Conservation (phyloP, 2,113 vertebrate species). For the Zosterops lateralis region DNA sequence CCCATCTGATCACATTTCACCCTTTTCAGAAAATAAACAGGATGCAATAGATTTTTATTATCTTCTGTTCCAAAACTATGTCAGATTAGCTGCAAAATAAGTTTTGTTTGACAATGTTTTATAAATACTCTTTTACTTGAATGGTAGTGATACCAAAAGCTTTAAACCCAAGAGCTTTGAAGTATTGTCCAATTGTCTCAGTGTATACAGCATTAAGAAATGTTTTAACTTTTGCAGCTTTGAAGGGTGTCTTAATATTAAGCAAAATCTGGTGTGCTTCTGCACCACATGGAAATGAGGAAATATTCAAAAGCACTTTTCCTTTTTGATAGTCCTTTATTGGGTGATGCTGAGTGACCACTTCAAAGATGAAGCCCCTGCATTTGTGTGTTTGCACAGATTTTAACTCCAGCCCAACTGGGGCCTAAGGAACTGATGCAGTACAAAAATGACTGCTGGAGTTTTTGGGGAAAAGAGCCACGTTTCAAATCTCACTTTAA, state of each 20-base stretch:
- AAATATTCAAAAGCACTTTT: conserved; percentile 27
- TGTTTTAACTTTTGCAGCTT: conserved; percentile 46
- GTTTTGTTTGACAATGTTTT: conserved; percentile 24
- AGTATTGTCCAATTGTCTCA: conserved; percentile 40
- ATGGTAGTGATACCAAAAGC: not conserved
- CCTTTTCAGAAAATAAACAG: conserved; percentile 40
- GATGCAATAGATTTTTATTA: conserved; percentile 1
- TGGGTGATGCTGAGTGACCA: conserved; percentile 21
- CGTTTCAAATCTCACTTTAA: not conserved
- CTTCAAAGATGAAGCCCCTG: conserved; percentile 1
- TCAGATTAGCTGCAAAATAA: conserved; percentile 33
- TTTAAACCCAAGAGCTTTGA: conserved; percentile 25
- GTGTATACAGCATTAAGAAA: not conserved
- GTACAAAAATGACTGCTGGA: not conserved
- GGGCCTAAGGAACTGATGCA: not conserved
- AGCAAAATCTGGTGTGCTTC: conserved; percentile 21
- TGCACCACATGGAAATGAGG: conserved; percentile 18
- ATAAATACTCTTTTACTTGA: conserved; percentile 32
- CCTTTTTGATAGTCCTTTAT: conserved; percentile 15
- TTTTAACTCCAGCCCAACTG: not conserved
- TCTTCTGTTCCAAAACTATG: not conserved
- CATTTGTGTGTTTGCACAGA: conserved; percentile 11
- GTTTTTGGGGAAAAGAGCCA: not conserved
- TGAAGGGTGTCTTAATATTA: conserved; percentile 30
- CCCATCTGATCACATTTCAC: not conserved